Conservation (phyloP, 2,888 invertebrate genomes). For the Didymodactylos carnosus region DNA sequence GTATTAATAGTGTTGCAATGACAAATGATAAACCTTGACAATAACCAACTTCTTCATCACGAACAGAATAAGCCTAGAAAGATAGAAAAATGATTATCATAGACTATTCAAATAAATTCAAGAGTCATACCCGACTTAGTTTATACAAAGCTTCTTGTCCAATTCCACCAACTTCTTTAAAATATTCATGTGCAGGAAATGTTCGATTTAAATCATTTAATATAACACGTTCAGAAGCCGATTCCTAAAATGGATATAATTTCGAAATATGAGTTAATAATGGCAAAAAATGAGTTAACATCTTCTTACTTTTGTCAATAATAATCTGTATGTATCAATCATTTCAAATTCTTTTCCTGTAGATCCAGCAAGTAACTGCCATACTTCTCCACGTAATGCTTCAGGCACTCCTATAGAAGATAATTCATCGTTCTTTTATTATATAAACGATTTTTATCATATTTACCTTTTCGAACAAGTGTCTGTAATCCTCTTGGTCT, state of each 20-base stretch:
- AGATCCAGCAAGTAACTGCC: slow-evolving; percentile 77
- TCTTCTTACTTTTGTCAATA: slow-evolving; percentile 79
- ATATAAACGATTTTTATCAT: too few species aligned
- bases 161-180: slow-evolving; percentile 66
- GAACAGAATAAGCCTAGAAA: slow-evolving; percentile 69
- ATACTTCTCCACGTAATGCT: slow-evolving; percentile 81
- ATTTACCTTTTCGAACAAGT: slow-evolving; percentile 42
- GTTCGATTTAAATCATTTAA: slow-evolving; percentile 88
- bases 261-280: not conserved
- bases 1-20: slow-evolving; percentile 76
- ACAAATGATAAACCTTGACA: slow-evolving; percentile 95
- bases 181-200: slow-evolving; percentile 93
- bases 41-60: slow-evolving; percentile 91
- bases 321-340: slow-evolving; percentile 71
- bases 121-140: slow-evolving; percentile 44
- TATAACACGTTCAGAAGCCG: slow-evolving; percentile 78
- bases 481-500: slow-evolving; percentile 25
- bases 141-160: slow-evolving; percentile 74
- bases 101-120: not conserved
- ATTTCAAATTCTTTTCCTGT: slow-evolving; percentile 44
- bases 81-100: not conserved
- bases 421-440: too few species aligned
- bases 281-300: not conserved
- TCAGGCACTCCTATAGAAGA: too few species aligned
- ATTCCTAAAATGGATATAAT: slow-evolving; percentile 38